Conservation (phyloP, 2,888 invertebrate genomes). For the Globia sparganii region DNA sequence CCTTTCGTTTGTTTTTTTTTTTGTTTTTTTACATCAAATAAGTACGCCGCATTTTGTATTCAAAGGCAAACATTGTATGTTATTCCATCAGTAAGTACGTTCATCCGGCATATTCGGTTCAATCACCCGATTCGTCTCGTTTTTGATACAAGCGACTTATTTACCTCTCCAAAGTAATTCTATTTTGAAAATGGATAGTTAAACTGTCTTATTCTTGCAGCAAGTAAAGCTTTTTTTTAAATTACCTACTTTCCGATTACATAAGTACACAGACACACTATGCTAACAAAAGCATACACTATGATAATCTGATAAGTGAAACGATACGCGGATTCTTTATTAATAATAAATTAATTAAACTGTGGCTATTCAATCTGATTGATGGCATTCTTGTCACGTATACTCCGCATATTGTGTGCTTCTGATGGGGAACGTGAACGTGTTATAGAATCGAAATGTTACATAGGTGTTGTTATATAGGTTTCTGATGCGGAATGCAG, state of each 20-base stretch:
- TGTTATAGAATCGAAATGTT: neutral
- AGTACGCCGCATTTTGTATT: neutral
- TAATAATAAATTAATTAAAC: constrained; percentile 24
- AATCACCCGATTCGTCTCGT: neutral
- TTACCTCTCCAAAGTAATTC: too few relatives aligned
- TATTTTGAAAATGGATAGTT: neutral
- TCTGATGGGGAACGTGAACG: constrained; percentile 17
- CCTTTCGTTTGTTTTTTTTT: neutral
- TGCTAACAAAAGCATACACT: too few relatives aligned
- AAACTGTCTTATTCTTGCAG: neutral
- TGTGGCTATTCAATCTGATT: constrained; percentile 21
- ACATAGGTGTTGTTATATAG: neutral
- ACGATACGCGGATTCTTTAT: neutral
- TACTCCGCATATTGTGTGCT: neutral
- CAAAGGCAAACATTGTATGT: constrained; percentile 8
- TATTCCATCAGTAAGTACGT: neutral
- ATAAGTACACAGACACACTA: neutral
- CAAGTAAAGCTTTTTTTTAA: neutral
- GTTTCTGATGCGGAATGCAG: neutral
- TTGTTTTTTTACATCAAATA: too few relatives aligned
- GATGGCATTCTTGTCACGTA: constrained; percentile 42
- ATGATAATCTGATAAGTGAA: neutral
- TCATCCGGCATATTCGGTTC: neutral
- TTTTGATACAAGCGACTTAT: neutral
- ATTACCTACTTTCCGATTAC: too few relatives aligned